A percentile compares a stretch with the other conserved stretches of the same genome.
Conservation (phyloP, 2,888 invertebrate species). For the Dicyrtomina minuta region DNA sequence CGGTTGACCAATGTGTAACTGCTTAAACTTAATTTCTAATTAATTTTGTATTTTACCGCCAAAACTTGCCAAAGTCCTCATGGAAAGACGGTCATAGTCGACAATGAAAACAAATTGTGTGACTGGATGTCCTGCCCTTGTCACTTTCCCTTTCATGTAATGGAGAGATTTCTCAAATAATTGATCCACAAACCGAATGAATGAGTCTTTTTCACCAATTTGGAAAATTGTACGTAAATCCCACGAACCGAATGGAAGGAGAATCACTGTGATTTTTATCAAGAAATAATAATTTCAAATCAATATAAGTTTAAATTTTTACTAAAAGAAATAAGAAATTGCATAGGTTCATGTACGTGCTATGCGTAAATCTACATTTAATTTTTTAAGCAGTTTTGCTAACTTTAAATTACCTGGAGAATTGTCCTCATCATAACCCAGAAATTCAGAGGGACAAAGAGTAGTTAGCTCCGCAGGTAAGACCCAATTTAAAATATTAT, state of each 20-base stretch:
- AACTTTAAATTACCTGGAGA: constrained; percentile 20
- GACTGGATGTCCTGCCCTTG: background rate
- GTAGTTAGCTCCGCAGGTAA: constrained; percentile 6
- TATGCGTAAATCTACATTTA: too few species aligned
- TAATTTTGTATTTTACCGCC: constrained; percentile 7
- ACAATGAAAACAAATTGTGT: constrained; percentile 17
- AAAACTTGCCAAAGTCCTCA: constrained; percentile 15
- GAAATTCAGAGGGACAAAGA: background rate
- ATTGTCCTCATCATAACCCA: constrained; percentile 18
- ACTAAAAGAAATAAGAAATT: too few species aligned
- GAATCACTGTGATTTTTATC: too few species aligned
- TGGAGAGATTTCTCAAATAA: constrained; percentile 8
- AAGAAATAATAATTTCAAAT: too few species aligned
- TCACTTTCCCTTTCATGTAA: constrained; percentile 5
- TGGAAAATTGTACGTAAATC: constrained; percentile 14
- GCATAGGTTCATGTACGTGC: background rate
- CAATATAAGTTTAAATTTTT: too few species aligned
- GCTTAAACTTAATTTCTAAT: background rate
- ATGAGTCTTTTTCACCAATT: constrained; percentile 3
- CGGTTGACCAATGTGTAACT: too few species aligned
- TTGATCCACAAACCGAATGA: constrained; percentile 5
- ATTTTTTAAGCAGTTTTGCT: too few species aligned
- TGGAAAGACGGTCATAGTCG: constrained; percentile 15
- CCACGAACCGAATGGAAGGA: too few species aligned
- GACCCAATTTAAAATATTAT: constrained; percentile 11